phyloP scores from a whole-genome alignment of 2,797 vertebrate genomes.

The Carapus acus region DNA sequence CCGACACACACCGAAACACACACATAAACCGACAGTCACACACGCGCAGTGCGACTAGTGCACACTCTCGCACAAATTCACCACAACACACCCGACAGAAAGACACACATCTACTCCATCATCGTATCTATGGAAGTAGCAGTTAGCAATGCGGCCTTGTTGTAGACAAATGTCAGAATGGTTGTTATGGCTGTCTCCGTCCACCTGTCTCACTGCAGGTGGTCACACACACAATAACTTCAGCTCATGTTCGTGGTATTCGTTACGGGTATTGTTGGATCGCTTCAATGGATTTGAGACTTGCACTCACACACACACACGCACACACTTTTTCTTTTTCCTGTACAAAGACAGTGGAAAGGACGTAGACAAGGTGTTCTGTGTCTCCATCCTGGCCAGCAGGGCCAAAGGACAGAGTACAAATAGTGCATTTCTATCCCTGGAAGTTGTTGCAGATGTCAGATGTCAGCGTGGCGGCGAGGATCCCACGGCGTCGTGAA shows the following conservation, averaged over 20 bases:
- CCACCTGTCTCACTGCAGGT: neutral
- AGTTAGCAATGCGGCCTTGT: too few relatives aligned
- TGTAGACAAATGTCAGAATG: too few relatives aligned
- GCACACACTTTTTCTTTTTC: conserved; percentile 15
- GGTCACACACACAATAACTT: conserved; percentile 18
- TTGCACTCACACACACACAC: neutral
- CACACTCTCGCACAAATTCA: neutral
- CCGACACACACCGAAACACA: conserved; percentile 10
- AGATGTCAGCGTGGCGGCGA: conserved; percentile 15
- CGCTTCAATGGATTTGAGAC: conserved; percentile 9
- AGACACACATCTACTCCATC: too few relatives aligned
- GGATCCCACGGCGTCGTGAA: conserved; percentile 27
- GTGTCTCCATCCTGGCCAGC: conserved; percentile 17
- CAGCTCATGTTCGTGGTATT: conserved; percentile 28
- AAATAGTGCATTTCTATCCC: conserved; percentile 5
- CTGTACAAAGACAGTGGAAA: conserved; percentile 20
- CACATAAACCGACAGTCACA: neutral
- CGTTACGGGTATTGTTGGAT: conserved; percentile 30
- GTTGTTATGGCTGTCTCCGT: too few relatives aligned
- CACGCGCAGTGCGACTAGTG: neutral
- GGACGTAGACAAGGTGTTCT: conserved; percentile 27
- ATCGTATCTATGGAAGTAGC: too few relatives aligned
- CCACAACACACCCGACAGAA: too few relatives aligned
- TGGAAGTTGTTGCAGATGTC: conserved; percentile 19
- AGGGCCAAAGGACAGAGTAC: conserved; percentile 15